Base-by-base conservation (phyloP, 2,797 vertebrate genomes). In the Morus bassanus region DNA sequence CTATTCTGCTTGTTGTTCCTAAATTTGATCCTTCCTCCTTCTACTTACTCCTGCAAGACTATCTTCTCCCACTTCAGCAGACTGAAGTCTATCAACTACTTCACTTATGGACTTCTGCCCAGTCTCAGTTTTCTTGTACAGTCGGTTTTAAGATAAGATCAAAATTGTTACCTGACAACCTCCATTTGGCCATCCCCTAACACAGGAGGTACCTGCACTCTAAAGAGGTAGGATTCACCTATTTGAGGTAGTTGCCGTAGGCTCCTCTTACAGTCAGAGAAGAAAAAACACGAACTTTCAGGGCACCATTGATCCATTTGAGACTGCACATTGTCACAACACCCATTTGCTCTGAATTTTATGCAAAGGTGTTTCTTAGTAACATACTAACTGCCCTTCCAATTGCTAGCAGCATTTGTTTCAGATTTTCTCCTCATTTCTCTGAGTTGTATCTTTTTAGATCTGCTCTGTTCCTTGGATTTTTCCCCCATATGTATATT, bases 221-320 rank as follows among this genome's bases (percentile, higher is more conserved):
- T 43, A 12, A 81, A 51, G 61, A 69, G 12, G 21, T 61, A n/a
- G 37, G 51, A 23, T 81, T 78, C 35, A 11, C 23, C 4, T 7
- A 13, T 24, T 13, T 59, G 35, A 80, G 37, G n/a, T 2, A 53
- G 28, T 57, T 60, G 45, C 41, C 0, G 0, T 2, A 54, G 37
- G 48, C 7, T 70, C 6, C 64, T 80, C 69, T 64, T 35, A 45
- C 16, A 65, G 28, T 28, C 67, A 73, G 30, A 64, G 35, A 10
- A 79, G 24, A 50, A 87, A 39, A 73, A 94, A 56, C 13, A 37
- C 37, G 37, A 83, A 90, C 11, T 88, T 56, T 9, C 0, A 60
- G 8, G 23, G 35, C 53, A 53, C 18, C 48, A 35, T 0, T 25
- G 61, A 75, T 48, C n/a, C 9, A 15, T 39, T 33, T 64, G 53